These are phyloP conservation scores for Patella vulgata DNA, from an alignment of 1,140 invertebrate genomes.

Conservation along the genomic window DNA sequence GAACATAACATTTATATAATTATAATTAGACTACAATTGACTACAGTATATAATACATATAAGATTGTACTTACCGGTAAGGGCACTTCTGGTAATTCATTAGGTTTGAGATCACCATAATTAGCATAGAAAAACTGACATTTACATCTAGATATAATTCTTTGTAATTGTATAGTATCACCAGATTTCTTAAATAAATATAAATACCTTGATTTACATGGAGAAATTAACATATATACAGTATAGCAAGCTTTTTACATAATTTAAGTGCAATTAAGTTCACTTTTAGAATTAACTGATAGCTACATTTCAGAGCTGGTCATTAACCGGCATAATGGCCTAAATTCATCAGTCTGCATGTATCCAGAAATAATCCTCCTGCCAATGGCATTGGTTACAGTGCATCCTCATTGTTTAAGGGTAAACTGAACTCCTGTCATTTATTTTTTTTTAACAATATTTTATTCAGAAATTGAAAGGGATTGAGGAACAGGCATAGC, in stretches of 20 bases:
- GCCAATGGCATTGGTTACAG: too few species aligned
- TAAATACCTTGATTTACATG: background rate
- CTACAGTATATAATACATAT: too few species aligned
- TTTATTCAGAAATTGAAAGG: too few species aligned
- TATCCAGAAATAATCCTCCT: too few species aligned
- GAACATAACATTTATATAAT: too few species aligned
- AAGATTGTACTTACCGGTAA: constrained; percentile 47
- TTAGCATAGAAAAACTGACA: constrained; percentile 98
- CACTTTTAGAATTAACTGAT: background rate
- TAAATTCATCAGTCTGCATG: too few species aligned
- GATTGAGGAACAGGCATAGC: too few species aligned
- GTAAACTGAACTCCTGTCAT: too few species aligned
- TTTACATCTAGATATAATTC: constrained; percentile 95
- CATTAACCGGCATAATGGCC: too few species aligned
- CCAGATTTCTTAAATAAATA: constrained; percentile 5
- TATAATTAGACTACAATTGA: too few species aligned
- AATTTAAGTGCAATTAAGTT: background rate
- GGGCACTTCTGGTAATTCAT: constrained; percentile 53
- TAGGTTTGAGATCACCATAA: constrained; percentile 71
- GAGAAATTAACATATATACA: background rate
- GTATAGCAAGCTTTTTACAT: background rate
- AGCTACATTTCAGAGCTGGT: background rate
- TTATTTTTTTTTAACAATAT: too few species aligned
- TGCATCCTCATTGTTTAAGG: too few species aligned
- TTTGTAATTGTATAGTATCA: constrained; percentile 79